Base-by-base conservation (phyloP, 2,888 invertebrate species). In the Danaus chrysippus region DNA sequence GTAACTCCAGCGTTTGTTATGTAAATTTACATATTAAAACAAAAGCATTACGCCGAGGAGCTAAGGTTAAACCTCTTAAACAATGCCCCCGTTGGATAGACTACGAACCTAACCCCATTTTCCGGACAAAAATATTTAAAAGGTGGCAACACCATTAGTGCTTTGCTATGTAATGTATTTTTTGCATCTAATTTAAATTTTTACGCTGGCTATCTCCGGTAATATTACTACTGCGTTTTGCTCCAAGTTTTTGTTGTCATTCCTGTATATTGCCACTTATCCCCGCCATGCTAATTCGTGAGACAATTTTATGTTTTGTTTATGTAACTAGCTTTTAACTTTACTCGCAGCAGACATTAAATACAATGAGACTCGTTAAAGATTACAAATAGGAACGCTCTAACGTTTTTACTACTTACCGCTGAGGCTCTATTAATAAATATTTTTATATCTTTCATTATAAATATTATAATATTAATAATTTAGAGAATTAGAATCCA, bases 151-250 rank as follows among this genome's bases (percentile, higher is more conserved):
- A 75, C 78, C 79, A 79, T 82, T 81, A 83, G 81, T 80, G 81
- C 77, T 78, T 81, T 75, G 74, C 77, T 74, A 81, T 81, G 82
- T 81, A 81, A 76, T 77, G 71, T 78, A 79, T 68, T 63, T 83
- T 78, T 80, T 77, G 77, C 77, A 69, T 67, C 77, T 77, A 78
- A 84, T 85, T 84, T 84, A 79, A 84, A 85, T 83, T 85, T 83
- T 85, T 81, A 83, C 78, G 76, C 66, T 43, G 63, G 65, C 68
- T 65, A 69, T 69, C 69, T 61, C 61, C 60, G 56, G 67, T 69
- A 59, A 69, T 71, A 69, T 68, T 67, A 64, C 65, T 65, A 17
- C 49, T 49, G 49, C 49, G 15, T 49, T 49, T 49, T 49, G 17
- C 17, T 46, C n/a, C 12, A 34, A 17, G 17, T 68, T 58, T 61